Percentiles rank a stretch among this genome's conserved stretches.
These are phyloP conservation scores for Orgyia antiqua DNA, from an alignment of 2,888 invertebrate genomes.

Conservation along the genomic window DNA sequence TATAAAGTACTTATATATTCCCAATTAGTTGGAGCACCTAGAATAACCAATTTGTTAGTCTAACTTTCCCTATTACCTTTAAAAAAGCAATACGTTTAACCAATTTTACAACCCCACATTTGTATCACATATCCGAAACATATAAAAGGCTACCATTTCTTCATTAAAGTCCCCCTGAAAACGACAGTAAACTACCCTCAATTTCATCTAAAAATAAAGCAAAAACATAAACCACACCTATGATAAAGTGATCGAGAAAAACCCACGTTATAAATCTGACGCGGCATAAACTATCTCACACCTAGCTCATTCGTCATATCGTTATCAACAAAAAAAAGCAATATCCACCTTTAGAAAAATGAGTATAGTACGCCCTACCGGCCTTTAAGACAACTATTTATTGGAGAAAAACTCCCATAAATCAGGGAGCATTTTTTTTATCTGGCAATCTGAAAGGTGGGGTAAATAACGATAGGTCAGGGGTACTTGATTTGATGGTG, in stretches of 20 bases:
- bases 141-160: slow-evolving; percentile 1
- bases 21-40: too few relatives aligned
- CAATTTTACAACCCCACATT: too few relatives aligned
- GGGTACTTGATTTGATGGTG: slow-evolving; percentile 21
- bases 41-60: too few relatives aligned
- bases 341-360: slow-evolving; percentile 66
- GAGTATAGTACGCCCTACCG: slow-evolving; percentile 52
- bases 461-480: slow-evolving; percentile 32
- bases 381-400: slow-evolving; percentile 73
- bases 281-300: slow-evolving; percentile 45
- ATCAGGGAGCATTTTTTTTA: slow-evolving; percentile 61
- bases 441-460: slow-evolving; percentile 61
- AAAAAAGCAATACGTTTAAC: too few relatives aligned
- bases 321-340: slow-evolving; percentile 69
- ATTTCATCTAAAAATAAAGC: slow-evolving; percentile 11
- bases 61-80: too few relatives aligned
- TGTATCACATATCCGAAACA: too few relatives aligned
- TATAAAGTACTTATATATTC: too few relatives aligned
- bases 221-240: slow-evolving; percentile 32
- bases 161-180: slow-evolving; percentile 1
- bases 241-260: slow-evolving; percentile 35
- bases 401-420: slow-evolving; percentile 52
- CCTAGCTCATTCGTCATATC: slow-evolving; percentile 62
- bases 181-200: slow-evolving; percentile 5
- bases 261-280: slow-evolving; percentile 26